A percentile compares a stretch with the other conserved stretches of the same genome.
Evolutionary conservation across 2,113 vertebrate genomes (phyloP).

Genomic region (Colius striatus): DNA sequence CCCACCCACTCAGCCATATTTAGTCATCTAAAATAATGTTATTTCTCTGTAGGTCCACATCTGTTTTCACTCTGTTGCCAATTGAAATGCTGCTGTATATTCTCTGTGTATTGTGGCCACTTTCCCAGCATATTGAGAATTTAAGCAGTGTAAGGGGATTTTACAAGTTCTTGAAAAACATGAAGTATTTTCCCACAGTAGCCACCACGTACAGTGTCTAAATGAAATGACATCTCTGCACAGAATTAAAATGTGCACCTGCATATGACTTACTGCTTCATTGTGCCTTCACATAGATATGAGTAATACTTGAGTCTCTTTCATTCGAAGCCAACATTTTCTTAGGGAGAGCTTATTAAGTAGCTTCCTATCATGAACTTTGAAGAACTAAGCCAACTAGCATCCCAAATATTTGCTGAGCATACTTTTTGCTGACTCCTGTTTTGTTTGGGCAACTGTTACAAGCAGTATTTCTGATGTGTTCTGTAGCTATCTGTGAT

Average conservation of each 20-base stretch:
- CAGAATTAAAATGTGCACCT: conserved; percentile 53
- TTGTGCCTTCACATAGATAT: background rate
- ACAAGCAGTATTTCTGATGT: background rate
- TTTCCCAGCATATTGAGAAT: conserved; percentile 80
- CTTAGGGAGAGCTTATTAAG: background rate
- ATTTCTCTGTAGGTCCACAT: conserved; percentile 74
- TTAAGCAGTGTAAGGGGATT: conserved; percentile 75
- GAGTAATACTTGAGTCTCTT: background rate
- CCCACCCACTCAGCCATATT: conserved; percentile 77
- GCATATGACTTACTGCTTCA: background rate
- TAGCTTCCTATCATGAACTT: background rate
- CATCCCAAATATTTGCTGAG: background rate
- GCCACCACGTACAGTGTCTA: conserved; percentile 13
- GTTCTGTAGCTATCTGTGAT: background rate
- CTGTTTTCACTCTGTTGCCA: conserved; percentile 80
- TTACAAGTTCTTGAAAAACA: conserved; percentile 75
- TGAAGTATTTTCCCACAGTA: conserved; percentile 70
- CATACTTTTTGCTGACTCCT: background rate
- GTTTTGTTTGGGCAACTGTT: background rate
- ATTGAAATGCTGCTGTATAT: conserved; percentile 74
- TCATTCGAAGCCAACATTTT: background rate
- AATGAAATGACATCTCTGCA: conserved; percentile 45
- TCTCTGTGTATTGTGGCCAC: conserved; percentile 77
- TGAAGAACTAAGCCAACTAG: background rate
- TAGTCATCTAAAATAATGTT: conserved; percentile 79